Conservation (phyloP, 2,113 vertebrate genomes). For the Catharus minimus region DNA sequence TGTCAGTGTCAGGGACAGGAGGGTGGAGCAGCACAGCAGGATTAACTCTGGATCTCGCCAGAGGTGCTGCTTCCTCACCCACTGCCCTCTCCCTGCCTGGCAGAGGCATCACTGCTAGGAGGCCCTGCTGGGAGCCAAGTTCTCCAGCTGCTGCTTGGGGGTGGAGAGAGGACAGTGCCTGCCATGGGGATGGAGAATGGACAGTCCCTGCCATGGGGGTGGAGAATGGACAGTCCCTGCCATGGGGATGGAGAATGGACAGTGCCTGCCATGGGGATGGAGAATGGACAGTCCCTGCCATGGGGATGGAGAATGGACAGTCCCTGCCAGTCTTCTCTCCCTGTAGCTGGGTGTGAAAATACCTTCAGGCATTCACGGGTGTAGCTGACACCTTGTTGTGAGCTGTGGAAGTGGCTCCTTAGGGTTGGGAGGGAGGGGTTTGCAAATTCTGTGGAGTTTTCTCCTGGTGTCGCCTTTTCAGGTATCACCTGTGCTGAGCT, state of each 20-base stretch:
- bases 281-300: too few species aligned
- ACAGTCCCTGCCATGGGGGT: background rate
- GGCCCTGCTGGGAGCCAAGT: background rate
- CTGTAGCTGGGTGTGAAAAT: background rate
- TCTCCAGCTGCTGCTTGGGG: background rate
- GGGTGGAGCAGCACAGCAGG: background rate
- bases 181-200: too few species aligned
- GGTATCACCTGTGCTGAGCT: background rate
- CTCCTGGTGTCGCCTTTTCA: background rate
- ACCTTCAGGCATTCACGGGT: rapidly evolving
- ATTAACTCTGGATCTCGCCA: background rate
- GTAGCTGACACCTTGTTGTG: background rate
- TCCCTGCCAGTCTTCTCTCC: background rate
- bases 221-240: background rate
- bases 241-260: too few species aligned
- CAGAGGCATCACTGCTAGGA: background rate
- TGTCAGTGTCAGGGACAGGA: background rate
- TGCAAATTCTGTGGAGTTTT: rapidly evolving
- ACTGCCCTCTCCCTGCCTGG: background rate
- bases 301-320: background rate
- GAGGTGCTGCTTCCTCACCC: background rate
- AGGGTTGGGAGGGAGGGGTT: background rate
- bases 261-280: too few species aligned
- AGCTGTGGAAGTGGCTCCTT: background rate
- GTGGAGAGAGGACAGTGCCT: too few species aligned